A percentile compares a stretch with the other conserved stretches of the same genome.
Evolutionary conservation across 2,888 invertebrate species (phyloP).

Genomic region (Drosophila ezoana): DNA sequence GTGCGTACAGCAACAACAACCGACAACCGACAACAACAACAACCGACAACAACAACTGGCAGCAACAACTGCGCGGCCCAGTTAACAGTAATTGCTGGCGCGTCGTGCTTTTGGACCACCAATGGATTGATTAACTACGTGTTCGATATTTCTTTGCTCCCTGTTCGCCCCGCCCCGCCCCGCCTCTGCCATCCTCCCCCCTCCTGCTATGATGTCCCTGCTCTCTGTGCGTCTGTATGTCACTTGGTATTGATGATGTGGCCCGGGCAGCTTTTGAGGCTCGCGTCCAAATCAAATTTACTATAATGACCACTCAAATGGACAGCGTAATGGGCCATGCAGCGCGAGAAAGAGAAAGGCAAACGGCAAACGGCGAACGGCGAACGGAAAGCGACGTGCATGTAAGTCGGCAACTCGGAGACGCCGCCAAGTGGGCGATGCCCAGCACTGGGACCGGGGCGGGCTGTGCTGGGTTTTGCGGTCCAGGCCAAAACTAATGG

Average conservation of each 20-base stretch:
- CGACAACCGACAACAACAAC: conserved; percentile 17
- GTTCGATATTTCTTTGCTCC: conserved; percentile 69
- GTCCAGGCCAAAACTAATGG: conserved; percentile 40
- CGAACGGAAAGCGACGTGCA: conserved; percentile 33
- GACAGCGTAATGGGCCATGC: conserved; percentile 78
- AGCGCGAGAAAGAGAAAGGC: conserved; percentile 41
- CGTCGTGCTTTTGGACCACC: conserved; percentile 76
- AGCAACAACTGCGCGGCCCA: conserved; percentile 51
- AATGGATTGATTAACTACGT: conserved; percentile 78
- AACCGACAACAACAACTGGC: conserved; percentile 23
- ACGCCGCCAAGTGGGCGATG: conserved; percentile 57
- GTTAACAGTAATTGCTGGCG: conserved; percentile 79
- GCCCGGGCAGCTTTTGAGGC: conserved; percentile 67
- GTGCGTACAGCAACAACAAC: conserved; percentile 49
- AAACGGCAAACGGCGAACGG: conserved; percentile 11
- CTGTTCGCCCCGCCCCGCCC: neutral
- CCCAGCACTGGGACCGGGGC: conserved; percentile 18
- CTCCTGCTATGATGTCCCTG: too few species aligned
- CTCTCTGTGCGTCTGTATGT: conserved; percentile 40
- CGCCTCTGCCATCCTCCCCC: neutral
- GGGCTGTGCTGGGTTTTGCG: neutral
- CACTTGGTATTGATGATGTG: conserved; percentile 76
- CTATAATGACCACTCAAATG: conserved; percentile 79
- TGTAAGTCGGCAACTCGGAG: conserved; percentile 28
- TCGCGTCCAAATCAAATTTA: conserved; percentile 78